These are phyloP conservation scores for Calidris pugnax DNA, from an alignment of 2,113 vertebrate species.

Conservation along the genomic window DNA sequence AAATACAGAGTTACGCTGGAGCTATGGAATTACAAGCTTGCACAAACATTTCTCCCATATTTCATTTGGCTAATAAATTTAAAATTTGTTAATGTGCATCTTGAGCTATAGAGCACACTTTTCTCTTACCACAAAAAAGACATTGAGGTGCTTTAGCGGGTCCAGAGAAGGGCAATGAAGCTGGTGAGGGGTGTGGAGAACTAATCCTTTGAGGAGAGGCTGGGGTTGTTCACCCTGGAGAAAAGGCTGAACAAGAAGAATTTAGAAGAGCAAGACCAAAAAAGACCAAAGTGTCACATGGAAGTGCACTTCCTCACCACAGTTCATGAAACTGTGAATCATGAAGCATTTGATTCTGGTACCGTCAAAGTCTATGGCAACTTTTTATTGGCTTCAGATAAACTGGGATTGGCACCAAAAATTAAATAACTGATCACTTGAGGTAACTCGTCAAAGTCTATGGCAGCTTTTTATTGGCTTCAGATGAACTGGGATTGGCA, in stretches of 20 bases:
- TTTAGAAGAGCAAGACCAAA: not conserved
- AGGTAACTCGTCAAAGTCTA: not conserved
- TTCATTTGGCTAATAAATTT: not conserved
- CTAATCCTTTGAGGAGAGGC: too few relatives aligned
- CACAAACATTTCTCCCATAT: not conserved
- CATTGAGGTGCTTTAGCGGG: too few relatives aligned
- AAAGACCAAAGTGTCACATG: not conserved
- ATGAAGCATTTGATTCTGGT: not conserved
- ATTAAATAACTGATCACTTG: not conserved
- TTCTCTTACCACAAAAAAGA: not conserved
- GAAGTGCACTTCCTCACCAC: not conserved
- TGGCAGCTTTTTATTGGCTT: not conserved
- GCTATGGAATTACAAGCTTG: not conserved
- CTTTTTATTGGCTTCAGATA: not conserved
- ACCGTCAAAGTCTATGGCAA: not conserved
- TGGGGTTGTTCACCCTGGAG: too few relatives aligned
- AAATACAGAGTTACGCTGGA: not conserved
- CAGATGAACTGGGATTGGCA: not conserved
- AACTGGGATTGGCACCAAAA: not conserved
- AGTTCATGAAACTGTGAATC: not conserved
- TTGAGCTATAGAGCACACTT: not conserved
- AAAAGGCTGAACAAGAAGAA: not conserved
- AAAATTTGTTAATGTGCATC: not conserved
- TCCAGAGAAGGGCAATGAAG: too few relatives aligned
- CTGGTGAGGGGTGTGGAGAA: too few relatives aligned